Percentiles rank a stretch among this genome's conserved stretches.
These are phyloP conservation scores for Campoplex nolae DNA, from an alignment of 2,888 invertebrate species.

Conservation along the genomic window DNA sequence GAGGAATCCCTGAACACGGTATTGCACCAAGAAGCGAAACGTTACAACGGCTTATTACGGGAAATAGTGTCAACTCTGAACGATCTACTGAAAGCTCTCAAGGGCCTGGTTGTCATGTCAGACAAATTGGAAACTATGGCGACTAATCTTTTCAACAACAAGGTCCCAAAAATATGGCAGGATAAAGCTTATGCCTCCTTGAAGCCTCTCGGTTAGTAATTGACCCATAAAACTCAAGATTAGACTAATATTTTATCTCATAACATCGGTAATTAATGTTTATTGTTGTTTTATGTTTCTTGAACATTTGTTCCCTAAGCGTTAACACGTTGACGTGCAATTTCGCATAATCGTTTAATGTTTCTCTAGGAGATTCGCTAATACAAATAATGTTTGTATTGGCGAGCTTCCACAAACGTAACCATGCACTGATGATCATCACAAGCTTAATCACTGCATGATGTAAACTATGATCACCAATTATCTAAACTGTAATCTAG, in stretches of 20 bases:
- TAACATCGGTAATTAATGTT: too few relatives aligned
- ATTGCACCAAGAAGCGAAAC: constrained; percentile 93
- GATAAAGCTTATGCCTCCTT: constrained; percentile 89
- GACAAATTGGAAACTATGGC: constrained; percentile 90
- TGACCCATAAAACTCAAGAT: neutral
- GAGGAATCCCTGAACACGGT: constrained; percentile 96
- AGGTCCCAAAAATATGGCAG: constrained; percentile 90
- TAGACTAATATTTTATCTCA: neutral
- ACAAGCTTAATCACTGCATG: too few relatives aligned
- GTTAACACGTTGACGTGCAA: too few relatives aligned
- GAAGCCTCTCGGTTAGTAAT: constrained; percentile 88
- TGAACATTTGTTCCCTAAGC: too few relatives aligned
- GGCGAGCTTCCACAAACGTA: too few relatives aligned
- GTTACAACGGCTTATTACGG: constrained; percentile 89
- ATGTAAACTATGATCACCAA: too few relatives aligned
- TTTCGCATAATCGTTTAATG: too few relatives aligned
- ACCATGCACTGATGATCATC: too few relatives aligned
- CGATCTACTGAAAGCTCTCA: constrained; percentile 90
- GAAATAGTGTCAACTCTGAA: constrained; percentile 86
- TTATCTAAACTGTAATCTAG: too few relatives aligned
- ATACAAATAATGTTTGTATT: too few relatives aligned
- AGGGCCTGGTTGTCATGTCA: constrained; percentile 92
- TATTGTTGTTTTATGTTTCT: too few relatives aligned
- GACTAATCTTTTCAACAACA: constrained; percentile 88
- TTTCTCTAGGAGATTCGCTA: too few relatives aligned